Base-by-base conservation (phyloP, 2,888 invertebrate species). In the Epirrhoe tristata region DNA sequence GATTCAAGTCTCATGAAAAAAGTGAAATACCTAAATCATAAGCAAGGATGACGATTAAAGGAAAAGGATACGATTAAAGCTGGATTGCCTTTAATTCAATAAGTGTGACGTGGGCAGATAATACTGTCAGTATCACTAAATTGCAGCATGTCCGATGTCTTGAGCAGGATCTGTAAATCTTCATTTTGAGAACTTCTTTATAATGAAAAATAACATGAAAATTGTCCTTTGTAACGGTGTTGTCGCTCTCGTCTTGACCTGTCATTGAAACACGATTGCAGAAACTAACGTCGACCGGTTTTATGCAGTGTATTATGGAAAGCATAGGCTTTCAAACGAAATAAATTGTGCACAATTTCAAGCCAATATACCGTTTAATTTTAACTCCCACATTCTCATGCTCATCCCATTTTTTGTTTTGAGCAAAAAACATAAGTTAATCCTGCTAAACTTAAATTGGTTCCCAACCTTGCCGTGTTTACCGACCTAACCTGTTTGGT, bases 401-500 rank as follows among this genome's bases (percentile, higher is more conserved):
- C n/a, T 43, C 39, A 56, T 34, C 32, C 58, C 55, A 34, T 46
- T 48, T 60, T 52, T 52, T 43, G 43, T 63, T 58, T 17, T 16
- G 17, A 61, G 51, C 48, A 58, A 61, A 65, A 43, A 24, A 24
- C 24, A 24, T n/a, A 24, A 50, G 43, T 54, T 55, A 67, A 63
- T 55, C 56, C 59, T 52, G 59, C 57, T 67, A 16, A 58, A 59
- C 56, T 48, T 52, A 56, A 63, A 67, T 60, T 52, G 43, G 56
- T 56, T 56, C 57, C 52, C 60, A 56, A 34, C 59, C 50, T 51
- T 17, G 48, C 48, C 43, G 48, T 64, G 67, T 61, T 66, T 67
- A 67, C 55, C 57, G 54, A 60, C 43, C 51, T 1, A 63, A 68
- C 64, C 68, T 36, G 65, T 66, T 66, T 67, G 51, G 57, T 12